Conservation (phyloP, 1,140 invertebrate genomes). For the Leptoteleia sp. region DNA sequence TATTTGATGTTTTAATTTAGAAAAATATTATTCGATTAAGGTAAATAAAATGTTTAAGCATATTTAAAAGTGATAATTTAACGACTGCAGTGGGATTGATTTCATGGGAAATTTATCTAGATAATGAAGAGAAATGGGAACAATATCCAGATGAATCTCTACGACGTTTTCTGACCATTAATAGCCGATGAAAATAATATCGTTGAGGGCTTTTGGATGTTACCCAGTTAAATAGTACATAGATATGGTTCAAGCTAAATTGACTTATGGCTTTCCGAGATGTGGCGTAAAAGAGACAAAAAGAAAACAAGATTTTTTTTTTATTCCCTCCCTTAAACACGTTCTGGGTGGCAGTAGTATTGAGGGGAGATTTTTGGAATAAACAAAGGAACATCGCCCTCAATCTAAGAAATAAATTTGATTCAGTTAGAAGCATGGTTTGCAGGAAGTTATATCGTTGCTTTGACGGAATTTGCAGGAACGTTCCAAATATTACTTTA, state of each 20-base stretch:
- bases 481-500: no score
- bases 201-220: background rate
- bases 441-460: no score
- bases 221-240: slow-evolving; percentile 20
- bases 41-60: no score
- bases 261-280: slow-evolving; percentile 10
- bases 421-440: no score
- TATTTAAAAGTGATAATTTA: no score
- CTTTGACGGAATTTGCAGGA: no score
- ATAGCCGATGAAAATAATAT: slow-evolving; percentile 4
- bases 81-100: background rate
- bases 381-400: slow-evolving; percentile 6
- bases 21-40: no score
- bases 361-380: background rate
- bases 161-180: slow-evolving; percentile 10
- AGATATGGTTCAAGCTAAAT: slow-evolving; percentile 12
- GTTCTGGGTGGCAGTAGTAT: background rate
- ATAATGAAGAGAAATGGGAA: background rate
- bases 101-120: background rate
- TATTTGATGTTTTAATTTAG: no score
- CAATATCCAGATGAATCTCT: slow-evolving; percentile 4
- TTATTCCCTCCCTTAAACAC: slow-evolving; percentile 19
- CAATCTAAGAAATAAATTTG: background rate
- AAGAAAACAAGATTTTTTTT: slow-evolving; percentile 14
- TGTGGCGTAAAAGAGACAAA: background rate